A percentile compares a stretch with the other conserved stretches of the same genome.
Evolutionary conservation across 1,140 invertebrate species (phyloP).

Genomic region (Dreissena rostriformis): DNA sequence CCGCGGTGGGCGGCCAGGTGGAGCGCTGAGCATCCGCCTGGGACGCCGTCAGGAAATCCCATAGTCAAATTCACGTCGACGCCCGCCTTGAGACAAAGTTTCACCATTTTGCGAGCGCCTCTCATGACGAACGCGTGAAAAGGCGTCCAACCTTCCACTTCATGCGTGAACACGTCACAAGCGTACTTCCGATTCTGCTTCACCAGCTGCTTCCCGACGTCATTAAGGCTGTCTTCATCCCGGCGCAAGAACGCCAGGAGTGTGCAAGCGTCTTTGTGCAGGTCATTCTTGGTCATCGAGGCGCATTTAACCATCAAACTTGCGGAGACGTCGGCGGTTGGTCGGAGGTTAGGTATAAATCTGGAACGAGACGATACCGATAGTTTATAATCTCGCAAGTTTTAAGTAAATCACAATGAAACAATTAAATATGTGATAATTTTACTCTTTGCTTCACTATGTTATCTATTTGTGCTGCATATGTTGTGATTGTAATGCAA

Average conservation of each 20-base stretch:
- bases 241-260: conserved; percentile 69
- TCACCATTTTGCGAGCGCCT: conserved; percentile 72
- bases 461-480: too few species aligned
- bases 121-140: conserved; percentile 75
- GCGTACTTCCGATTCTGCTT: conserved; percentile 67
- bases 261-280: conserved; percentile 61
- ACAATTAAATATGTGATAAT: too few species aligned
- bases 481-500: too few species aligned
- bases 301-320: conserved; percentile 21
- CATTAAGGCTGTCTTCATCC: conserved; percentile 69
- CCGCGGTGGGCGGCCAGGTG: conserved; percentile 76
- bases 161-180: conserved; percentile 66
- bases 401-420: too few species aligned
- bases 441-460: too few species aligned
- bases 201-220: conserved; percentile 65
- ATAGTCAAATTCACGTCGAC: conserved; percentile 71
- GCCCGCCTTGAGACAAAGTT: conserved; percentile 68
- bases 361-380: conserved; percentile 23
- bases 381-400: neutral
- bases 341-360: conserved; percentile 11
- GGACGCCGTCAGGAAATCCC: conserved; percentile 72
- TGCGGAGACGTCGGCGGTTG: neutral
- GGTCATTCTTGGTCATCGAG: conserved; percentile 58
- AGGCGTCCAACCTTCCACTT: conserved; percentile 74
- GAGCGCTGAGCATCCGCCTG: conserved; percentile 69